These are phyloP conservation scores for Atta cephalotes DNA, from an alignment of 1,140 invertebrate genomes.

Conservation along the genomic window DNA sequence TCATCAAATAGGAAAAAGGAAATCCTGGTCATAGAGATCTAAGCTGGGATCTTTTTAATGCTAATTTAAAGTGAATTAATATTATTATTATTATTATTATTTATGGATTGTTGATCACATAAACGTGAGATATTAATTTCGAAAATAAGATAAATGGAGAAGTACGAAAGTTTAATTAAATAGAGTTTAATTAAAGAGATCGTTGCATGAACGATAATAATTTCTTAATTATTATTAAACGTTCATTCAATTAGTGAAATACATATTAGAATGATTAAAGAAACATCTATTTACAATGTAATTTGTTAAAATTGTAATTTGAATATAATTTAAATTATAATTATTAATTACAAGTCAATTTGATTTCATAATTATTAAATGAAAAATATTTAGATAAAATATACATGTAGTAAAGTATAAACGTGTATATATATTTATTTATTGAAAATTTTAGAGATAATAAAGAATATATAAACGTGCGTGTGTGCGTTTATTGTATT, in stretches of 20 bases:
- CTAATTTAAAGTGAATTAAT: too few species aligned
- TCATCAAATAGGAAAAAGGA: too few species aligned
- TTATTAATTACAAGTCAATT: background rate
- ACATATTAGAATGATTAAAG: background rate
- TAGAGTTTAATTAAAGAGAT: slow-evolving; percentile 7
- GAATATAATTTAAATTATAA: background rate
- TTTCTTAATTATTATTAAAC: background rate
- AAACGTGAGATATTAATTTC: background rate
- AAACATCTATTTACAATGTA: background rate
- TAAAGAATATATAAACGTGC: background rate
- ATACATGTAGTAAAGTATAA: too few species aligned
- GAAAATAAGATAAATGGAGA: background rate
- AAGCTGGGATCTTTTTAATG: too few species aligned
- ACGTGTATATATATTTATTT: background rate
- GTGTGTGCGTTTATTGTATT: background rate
- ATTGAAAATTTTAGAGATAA: background rate
- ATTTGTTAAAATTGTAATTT: background rate
- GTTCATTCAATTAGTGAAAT: background rate
- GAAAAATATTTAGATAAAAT: background rate
- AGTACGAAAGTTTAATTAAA: background rate
- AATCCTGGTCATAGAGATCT: too few species aligned
- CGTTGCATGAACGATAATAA: background rate
- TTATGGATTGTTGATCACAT: background rate
- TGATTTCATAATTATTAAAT: background rate
- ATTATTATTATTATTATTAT: background rate